Percentiles rank a stretch among this genome's conserved stretches.
Conservation (phyloP, 2,797 vertebrate species). For the Mus caroli region DNA sequence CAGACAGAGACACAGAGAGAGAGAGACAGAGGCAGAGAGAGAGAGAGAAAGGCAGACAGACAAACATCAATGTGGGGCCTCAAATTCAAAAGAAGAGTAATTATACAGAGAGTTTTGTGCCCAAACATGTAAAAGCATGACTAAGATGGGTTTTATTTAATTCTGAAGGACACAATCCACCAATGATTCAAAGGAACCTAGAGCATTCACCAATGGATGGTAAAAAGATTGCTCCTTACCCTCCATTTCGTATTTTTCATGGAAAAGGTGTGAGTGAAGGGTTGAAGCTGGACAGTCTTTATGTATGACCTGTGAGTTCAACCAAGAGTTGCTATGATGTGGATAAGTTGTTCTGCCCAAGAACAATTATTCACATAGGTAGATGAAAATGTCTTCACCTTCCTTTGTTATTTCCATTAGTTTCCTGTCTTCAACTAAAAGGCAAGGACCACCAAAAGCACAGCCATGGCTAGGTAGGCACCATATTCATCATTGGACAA, state of each 20-base stretch:
- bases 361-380: conserved; percentile 55
- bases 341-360: conserved; percentile 22
- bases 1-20: no score
- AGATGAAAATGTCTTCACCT: conserved; percentile 9
- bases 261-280: not conserved
- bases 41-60: not conserved
- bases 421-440: conserved; percentile 28
- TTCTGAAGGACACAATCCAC: not conserved
- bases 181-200: not conserved
- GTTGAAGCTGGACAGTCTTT: conserved; percentile 11
- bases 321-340: not conserved
- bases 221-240: not conserved
- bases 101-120: not conserved
- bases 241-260: not conserved
- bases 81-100: not conserved
- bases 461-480: conserved; percentile 44
- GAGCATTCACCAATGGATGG: not conserved
- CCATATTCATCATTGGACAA: conserved; percentile 70
- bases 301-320: not conserved
- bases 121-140: not conserved
- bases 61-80: not conserved
- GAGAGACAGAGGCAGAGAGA: no score
- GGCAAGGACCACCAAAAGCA: not conserved
- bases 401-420: conserved; percentile 40
- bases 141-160: not conserved